Conservation (phyloP, 2,797 vertebrate genomes). For the Myotis pilosus region DNA sequence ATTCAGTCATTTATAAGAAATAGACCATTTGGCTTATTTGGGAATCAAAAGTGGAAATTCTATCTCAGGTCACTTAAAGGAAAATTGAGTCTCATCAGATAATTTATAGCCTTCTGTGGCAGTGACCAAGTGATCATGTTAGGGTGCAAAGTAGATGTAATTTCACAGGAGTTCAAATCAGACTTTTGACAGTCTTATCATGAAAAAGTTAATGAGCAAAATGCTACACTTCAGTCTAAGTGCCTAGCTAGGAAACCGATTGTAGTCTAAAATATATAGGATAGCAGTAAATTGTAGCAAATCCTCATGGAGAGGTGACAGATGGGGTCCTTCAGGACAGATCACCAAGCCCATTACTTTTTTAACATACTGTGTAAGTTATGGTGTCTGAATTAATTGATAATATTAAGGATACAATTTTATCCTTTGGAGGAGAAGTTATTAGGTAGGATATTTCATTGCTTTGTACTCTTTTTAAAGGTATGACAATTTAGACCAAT, state of each 20-base stretch:
- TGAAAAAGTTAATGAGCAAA: slow-evolving; percentile 77
- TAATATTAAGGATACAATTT: slow-evolving; percentile 49
- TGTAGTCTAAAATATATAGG: slow-evolving; percentile 56
- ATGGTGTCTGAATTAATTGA: slow-evolving; percentile 55
- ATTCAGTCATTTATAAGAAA: slow-evolving; percentile 60
- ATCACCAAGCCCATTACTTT: slow-evolving; percentile 61
- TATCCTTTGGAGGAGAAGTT: slow-evolving; percentile 39
- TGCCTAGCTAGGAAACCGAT: slow-evolving; percentile 62
- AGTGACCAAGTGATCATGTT: slow-evolving; percentile 62
- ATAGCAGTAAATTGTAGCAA: slow-evolving; percentile 60
- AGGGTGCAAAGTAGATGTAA: slow-evolving; percentile 66
- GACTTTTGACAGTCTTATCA: slow-evolving; percentile 73
- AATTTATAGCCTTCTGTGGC: slow-evolving; percentile 62
- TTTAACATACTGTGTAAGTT: slow-evolving; percentile 55
- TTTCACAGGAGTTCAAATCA: slow-evolving; percentile 70
- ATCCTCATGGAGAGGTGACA: slow-evolving; percentile 58
- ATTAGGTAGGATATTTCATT: slow-evolving; percentile 13
- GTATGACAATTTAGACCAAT: slow-evolving; percentile 17
- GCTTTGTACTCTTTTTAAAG: slow-evolving; percentile 11
- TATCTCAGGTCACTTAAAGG: slow-evolving; percentile 61
- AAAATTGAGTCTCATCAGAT: slow-evolving; percentile 68
- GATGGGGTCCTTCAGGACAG: slow-evolving; percentile 37
- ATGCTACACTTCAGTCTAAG: slow-evolving; percentile 64
- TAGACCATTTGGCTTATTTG: slow-evolving; percentile 68
- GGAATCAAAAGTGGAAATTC: slow-evolving; percentile 60